Evolutionary conservation across 2,113 vertebrate species (phyloP).

Genomic region (Microtus richardsoni): DNA sequence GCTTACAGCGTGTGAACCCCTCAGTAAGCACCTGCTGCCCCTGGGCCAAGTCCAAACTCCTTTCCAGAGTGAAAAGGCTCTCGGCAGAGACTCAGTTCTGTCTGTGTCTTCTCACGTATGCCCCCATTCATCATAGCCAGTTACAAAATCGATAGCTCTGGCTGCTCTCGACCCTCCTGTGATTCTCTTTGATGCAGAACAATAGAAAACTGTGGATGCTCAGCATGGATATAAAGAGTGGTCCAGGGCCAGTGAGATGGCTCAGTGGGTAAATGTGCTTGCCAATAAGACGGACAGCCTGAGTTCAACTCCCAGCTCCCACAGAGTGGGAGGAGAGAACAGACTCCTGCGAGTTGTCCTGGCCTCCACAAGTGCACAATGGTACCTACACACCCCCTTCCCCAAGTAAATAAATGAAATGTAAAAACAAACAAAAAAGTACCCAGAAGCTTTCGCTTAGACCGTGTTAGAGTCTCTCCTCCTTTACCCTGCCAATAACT

Average conservation of each 20-base stretch:
- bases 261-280: no score
- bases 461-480: background rate
- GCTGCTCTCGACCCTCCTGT: background rate
- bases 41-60: background rate
- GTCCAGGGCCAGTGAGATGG: background rate
- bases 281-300: no score
- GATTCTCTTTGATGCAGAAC: background rate
- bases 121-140: background rate
- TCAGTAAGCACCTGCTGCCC: background rate
- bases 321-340: background rate
- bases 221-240: background rate
- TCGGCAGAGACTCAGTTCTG: background rate
- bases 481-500: background rate
- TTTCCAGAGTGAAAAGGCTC: background rate
- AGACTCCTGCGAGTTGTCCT: background rate
- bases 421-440: background rate
- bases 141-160: background rate
- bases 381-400: background rate
- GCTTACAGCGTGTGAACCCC: background rate
- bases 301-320: background rate
- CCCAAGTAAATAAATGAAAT: background rate
- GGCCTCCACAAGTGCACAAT: background rate
- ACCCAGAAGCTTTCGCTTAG: background rate
- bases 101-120: background rate
- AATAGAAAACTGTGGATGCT: background rate